Conservation (phyloP, 2,113 vertebrate genomes). For the Lates calcarifer region DNA sequence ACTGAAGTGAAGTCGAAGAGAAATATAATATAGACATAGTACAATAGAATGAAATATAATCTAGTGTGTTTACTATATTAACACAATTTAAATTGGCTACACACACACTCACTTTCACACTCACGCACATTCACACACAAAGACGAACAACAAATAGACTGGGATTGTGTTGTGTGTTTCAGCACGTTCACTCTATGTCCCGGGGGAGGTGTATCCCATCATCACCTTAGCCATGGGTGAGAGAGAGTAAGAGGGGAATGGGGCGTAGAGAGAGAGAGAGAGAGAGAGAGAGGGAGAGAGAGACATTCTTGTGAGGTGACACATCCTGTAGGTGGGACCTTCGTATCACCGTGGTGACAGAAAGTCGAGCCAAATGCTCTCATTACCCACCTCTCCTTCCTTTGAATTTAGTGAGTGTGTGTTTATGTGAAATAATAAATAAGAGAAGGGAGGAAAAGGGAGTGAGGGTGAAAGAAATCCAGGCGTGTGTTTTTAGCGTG, state of each 20-base stretch:
- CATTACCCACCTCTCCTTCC: conserved; percentile 64
- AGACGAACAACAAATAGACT: background rate
- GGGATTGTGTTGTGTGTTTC: conserved; percentile 52
- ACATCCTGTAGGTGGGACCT: conserved; percentile 76
- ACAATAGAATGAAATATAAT: background rate
- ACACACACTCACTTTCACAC: conserved; percentile 1
- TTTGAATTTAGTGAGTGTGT: conserved; percentile 10
- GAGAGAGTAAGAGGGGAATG: background rate
- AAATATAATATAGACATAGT: background rate
- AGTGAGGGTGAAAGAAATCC: background rate
- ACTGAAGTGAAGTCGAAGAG: background rate
- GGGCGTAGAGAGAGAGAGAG: background rate
- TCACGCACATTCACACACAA: conserved; percentile 14
- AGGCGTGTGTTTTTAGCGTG: background rate
- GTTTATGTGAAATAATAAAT: conserved; percentile 42
- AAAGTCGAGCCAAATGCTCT: conserved; percentile 71
- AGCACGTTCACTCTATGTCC: conserved; percentile 66
- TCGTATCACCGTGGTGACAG: conserved; percentile 71
- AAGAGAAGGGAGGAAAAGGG: conserved; percentile 49
- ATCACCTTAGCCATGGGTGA: conserved; percentile 36
- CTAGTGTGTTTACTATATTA: background rate
- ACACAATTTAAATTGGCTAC: background rate
- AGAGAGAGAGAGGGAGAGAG: background rate
- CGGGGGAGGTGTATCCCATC: conserved; percentile 44
- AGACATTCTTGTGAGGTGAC: conserved; percentile 80